phyloP scores from a whole-genome alignment of 2,113 vertebrate species.

The Montifringilla adamsi region DNA sequence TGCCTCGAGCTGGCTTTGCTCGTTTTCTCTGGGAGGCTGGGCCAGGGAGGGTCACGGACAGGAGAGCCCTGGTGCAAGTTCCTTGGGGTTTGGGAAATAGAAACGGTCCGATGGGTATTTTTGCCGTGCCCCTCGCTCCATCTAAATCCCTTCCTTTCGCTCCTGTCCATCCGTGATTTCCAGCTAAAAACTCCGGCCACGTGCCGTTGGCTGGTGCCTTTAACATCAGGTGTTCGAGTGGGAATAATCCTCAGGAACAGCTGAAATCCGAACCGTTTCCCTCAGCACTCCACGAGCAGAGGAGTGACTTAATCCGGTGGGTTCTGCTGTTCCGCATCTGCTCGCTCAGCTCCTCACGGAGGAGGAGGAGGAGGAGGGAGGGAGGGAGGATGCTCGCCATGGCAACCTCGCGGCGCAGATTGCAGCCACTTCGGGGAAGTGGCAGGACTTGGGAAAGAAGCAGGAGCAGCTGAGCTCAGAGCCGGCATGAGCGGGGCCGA shows the following conservation, averaged over 20 bases:
- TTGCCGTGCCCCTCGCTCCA: not conserved
- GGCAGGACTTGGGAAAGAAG: conserved; percentile 55
- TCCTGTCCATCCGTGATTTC: not conserved
- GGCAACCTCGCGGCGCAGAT: conserved; percentile 66
- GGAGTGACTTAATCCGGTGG: conserved; percentile 36
- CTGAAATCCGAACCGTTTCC: not conserved
- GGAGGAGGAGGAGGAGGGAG: not conserved
- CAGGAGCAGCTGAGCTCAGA: not conserved
- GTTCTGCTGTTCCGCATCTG: conserved; percentile 51
- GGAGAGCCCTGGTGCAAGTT: not conserved
- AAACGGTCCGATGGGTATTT: rapidly evolving
- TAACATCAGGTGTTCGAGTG: not conserved
- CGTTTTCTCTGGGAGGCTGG: rapidly evolving
- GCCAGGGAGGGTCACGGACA: rapidly evolving
- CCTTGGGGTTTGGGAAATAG: not conserved
- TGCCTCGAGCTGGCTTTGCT: rapidly evolving
- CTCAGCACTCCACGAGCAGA: not conserved
- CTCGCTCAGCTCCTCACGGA: conserved; percentile 49
- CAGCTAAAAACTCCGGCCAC: not conserved
- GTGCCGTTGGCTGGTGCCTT: not conserved
- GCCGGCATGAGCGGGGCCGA: rapidly evolving
- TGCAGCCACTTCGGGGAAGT: conserved; percentile 63
- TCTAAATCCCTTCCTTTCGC: not conserved
- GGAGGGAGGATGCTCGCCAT: conserved; percentile 63
- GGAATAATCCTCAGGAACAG: not conserved